These are phyloP conservation scores for Rhynchonycteris naso DNA, from an alignment of 2,797 vertebrate genomes.

Conservation along the genomic window DNA sequence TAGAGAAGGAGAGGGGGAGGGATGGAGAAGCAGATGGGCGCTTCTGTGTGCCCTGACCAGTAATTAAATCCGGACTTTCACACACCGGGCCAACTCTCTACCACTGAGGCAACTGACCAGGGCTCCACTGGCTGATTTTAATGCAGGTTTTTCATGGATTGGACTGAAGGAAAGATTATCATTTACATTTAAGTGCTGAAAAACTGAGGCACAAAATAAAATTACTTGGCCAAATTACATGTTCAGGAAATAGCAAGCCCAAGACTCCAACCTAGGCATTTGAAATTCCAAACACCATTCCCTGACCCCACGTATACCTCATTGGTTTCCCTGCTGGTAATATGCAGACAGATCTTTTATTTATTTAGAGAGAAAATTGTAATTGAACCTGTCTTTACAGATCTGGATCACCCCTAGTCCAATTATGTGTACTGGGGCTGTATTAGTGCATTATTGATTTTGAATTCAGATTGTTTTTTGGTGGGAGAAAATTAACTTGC, in stretches of 20 bases:
- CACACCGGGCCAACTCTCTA: too few species aligned
- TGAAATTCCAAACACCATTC: background rate
- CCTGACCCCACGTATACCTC: background rate
- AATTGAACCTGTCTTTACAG: conserved; percentile 18
- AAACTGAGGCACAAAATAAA: background rate
- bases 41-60: too few species aligned
- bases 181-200: background rate
- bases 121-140: background rate
- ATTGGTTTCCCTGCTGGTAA: background rate
- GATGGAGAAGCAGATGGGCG: too few species aligned
- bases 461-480: conserved; percentile 4
- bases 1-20: too few species aligned
- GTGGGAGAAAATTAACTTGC: conserved; percentile 33
- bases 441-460: background rate
- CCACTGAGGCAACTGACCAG: too few species aligned
- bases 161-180: background rate
- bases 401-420: background rate
- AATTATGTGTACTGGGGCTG: background rate
- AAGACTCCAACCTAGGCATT: background rate
- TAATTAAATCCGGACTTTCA: too few species aligned
- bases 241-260: background rate
- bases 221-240: background rate
- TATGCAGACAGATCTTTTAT: background rate
- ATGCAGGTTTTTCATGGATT: background rate
- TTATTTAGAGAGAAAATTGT: conserved; percentile 18